Evolutionary conservation across 1,140 invertebrate species (phyloP).

Genomic region (Heliconius melpomene): DNA sequence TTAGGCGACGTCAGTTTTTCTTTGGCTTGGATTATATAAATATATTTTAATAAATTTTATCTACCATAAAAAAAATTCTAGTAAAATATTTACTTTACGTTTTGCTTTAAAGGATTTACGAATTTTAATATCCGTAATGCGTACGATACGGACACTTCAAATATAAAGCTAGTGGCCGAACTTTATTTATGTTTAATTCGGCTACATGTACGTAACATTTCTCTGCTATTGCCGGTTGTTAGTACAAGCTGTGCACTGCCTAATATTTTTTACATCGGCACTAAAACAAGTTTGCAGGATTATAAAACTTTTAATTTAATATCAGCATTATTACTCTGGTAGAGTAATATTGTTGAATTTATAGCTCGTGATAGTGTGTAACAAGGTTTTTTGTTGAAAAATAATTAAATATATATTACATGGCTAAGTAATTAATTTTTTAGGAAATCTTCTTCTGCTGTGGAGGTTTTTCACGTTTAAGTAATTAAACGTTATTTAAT

Average conservation of each 20-base stretch:
- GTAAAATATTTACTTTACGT: conserved; percentile 48
- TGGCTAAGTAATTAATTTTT: background rate
- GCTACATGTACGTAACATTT: conserved; percentile 42
- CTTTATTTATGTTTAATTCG: conserved; percentile 57
- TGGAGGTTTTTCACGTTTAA: background rate
- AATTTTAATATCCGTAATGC: conserved; percentile 78
- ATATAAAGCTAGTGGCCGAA: conserved; percentile 54
- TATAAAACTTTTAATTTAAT: conserved; percentile 37
- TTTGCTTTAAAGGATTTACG: conserved; percentile 40
- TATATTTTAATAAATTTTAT: background rate
- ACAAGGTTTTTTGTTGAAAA: background rate
- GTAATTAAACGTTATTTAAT: background rate
- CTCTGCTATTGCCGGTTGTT: conserved; percentile 32
- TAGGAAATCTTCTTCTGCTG: background rate
- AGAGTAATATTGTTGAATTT: conserved; percentile 29
- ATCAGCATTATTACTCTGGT: conserved; percentile 25
- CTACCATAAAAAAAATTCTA: background rate
- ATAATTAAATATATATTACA: background rate
- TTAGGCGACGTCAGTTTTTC: conserved; percentile 19
- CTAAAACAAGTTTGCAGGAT: conserved; percentile 30
- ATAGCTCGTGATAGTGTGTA: conserved; percentile 15
- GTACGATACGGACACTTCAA: conserved; percentile 58
- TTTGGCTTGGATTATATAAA: conserved; percentile 7
- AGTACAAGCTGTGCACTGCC: conserved; percentile 38
- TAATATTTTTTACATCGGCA: conserved; percentile 38